Evolutionary conservation across 23 tunicate genomes (phyloP), one percentile per base, ranked within the genome.

Genomic region (Styela plicata): DNA sequence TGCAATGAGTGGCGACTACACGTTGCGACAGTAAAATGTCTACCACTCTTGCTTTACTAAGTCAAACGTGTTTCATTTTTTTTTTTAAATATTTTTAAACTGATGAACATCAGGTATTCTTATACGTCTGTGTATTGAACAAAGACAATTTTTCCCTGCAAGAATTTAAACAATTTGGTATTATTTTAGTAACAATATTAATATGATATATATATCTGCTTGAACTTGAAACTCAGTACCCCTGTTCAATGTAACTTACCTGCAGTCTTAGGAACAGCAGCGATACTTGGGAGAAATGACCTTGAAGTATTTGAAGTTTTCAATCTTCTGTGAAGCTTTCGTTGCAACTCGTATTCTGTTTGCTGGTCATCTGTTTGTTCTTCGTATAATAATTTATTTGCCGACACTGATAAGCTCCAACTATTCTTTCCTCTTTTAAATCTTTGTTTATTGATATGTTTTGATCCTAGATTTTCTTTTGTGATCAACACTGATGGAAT

Each of bases 401-500:
- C 81, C 24, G 30, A 22, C n/a, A 36, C 37, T 36, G 81, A 10
- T 66, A 53, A 33, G 64, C 26, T 21, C 81, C 29, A 44, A 37
- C 0, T 23, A 19, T 44, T 53, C 17, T 76, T 76, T 1, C 1
- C 2, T 17, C 22, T 52, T 44, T 76, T 76, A 20, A 33, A 13
- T 76, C 63, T 76, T 27, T 76, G 52, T 44, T 36, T 76, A 21
- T 7, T 26, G 64, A 19, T 76, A 5, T 44, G 10, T 44, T 44
- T 44, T 44, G 57, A 44, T 7, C 10, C 57, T 5, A 76, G 81
- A 44, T 76, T 76, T 76, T 76, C 81, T 76, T 76, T 76, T 44
- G 81, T 76, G 24, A 76, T 57, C 81, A 76, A 53, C 29, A 44
- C 81, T 24, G 81, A 76, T 16, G 81, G 81, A 44, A 76, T 76